Conservation (phyloP, 2,888 invertebrate species). For the Scelioninae gen. 2 region DNA sequence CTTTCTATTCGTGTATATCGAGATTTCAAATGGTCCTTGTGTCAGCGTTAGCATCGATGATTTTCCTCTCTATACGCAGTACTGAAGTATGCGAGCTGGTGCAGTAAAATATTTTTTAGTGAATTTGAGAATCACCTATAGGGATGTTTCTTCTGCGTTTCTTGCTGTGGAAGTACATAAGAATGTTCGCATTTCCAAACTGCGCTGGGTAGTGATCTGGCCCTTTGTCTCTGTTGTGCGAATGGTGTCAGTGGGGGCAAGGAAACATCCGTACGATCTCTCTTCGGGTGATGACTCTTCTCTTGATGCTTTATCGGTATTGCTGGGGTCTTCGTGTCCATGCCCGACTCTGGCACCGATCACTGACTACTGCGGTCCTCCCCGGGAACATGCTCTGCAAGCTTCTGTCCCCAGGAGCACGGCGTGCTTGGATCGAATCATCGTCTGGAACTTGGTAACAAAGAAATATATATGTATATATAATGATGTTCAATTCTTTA, state of each 20-base stretch:
- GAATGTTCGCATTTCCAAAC: conserved; percentile 60
- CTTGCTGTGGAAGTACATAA: conserved; percentile 59
- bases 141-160: conserved; percentile 67
- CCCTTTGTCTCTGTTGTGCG: conserved; percentile 63
- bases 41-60: too few relatives aligned
- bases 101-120: too few relatives aligned
- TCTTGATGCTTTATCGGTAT: conserved; percentile 72
- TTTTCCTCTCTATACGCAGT: too few relatives aligned
- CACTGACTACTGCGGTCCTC: conserved; percentile 61
- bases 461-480: too few relatives aligned
- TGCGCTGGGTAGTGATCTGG: conserved; percentile 58
- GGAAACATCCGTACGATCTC: conserved; percentile 68
- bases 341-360: conserved; percentile 68
- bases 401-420: conserved; percentile 63
- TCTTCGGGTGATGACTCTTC: conserved; percentile 67
- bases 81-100: too few relatives aligned
- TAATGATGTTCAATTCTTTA: too few relatives aligned
- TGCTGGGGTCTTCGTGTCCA: conserved; percentile 74
- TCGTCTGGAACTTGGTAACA: conserved; percentile 33
- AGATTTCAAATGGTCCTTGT: too few relatives aligned
- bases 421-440: conserved; percentile 56
- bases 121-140: conserved; percentile 66
- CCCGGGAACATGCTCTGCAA: conserved; percentile 63
- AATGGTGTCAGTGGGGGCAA: conserved; percentile 71
- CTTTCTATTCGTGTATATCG: too few relatives aligned